A percentile compares a stretch with the other conserved stretches of the same genome.
Evolutionary conservation across 2,797 vertebrate genomes (phyloP).

Genomic region (Anguilla megastoma): DNA sequence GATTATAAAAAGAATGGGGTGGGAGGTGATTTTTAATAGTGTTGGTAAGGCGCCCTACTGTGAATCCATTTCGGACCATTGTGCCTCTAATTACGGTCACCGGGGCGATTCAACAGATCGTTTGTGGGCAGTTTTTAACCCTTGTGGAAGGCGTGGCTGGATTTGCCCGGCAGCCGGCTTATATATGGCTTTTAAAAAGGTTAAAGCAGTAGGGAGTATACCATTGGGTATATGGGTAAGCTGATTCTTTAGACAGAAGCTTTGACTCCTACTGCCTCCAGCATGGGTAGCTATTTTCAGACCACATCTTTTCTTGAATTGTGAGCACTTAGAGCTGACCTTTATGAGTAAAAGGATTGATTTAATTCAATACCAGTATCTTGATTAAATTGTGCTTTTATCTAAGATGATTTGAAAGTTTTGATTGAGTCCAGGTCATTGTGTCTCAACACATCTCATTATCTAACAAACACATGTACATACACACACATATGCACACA

Average conservation of each 20-base stretch:
- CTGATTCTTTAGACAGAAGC: background rate
- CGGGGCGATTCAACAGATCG: background rate
- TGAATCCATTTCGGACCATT: background rate
- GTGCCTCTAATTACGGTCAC: background rate
- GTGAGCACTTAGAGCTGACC: background rate
- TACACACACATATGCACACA: slow-evolving; percentile 16
- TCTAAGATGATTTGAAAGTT: background rate
- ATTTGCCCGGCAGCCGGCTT: background rate
- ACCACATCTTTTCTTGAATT: background rate
- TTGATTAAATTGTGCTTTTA: background rate
- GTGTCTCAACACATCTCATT: background rate
- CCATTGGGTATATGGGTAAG: background rate
- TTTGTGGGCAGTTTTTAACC: background rate
- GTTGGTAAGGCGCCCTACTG: background rate
- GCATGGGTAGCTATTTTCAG: background rate
- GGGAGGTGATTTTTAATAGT: background rate
- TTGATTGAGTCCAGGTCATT: background rate
- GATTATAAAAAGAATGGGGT: background rate
- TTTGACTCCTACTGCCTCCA: background rate
- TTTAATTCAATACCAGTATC: background rate
- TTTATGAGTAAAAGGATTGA: background rate
- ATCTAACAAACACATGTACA: background rate
- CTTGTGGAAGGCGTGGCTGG: background rate
- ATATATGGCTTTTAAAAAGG: background rate
- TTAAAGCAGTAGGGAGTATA: background rate